Evolutionary conservation across 2,113 vertebrate species (phyloP).

Genomic region (Callithrix jacchus): DNA sequence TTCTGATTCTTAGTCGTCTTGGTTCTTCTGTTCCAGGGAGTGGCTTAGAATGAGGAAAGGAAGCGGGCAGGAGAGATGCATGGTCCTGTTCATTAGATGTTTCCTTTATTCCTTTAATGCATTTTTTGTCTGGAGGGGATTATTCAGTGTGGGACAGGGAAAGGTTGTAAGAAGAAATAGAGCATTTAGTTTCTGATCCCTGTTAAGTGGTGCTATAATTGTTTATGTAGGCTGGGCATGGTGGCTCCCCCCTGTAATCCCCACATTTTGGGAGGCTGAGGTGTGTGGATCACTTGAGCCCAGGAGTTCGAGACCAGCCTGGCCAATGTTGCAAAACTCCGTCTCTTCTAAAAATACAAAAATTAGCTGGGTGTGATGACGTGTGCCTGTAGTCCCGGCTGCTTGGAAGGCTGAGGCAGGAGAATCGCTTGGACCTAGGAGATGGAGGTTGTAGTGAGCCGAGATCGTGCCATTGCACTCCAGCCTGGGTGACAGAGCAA

Average conservation of each 20-base stretch:
- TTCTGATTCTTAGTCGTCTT: neutral
- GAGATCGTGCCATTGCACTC: no score
- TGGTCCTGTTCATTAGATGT: rapidly evolving
- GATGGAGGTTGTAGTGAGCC: no score
- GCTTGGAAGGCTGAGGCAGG: no score
- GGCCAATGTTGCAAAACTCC: no score
- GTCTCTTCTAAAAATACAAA: no score
- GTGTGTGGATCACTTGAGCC: rapidly evolving
- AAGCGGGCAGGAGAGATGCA: neutral
- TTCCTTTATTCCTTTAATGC: neutral
- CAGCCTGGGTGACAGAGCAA: no score
- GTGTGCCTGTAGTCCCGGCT: no score
- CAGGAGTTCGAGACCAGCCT: no score
- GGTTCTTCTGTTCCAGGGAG: neutral
- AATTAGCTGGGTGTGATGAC: no score
- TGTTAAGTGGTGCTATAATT: neutral
- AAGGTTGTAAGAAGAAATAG: neutral
- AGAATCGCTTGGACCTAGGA: no score
- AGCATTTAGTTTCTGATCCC: neutral
- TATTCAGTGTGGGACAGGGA: neutral
- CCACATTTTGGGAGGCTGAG: no score
- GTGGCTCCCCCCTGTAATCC: no score
- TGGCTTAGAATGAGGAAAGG: neutral
- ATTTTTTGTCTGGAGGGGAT: neutral
- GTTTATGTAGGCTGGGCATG: neutral